A percentile compares a stretch with the other conserved stretches of the same genome.
phyloP scores from a whole-genome alignment of 2,113 vertebrate genomes.

The Hymenochirus boettgeri region DNA sequence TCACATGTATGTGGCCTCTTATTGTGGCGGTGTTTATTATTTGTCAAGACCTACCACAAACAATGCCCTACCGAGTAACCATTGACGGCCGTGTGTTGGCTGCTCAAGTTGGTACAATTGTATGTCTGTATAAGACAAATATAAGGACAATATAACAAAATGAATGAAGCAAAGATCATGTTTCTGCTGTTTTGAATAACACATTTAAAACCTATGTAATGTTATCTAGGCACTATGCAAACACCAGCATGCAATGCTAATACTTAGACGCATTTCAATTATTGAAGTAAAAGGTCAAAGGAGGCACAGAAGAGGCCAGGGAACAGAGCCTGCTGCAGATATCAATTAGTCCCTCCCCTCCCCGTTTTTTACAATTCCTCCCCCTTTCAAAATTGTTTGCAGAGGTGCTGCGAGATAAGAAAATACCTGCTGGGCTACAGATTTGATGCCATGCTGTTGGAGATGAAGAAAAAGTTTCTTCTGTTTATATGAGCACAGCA shows the following conservation, averaged over 20 bases:
- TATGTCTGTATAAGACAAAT: too few relatives aligned
- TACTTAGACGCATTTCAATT: not conserved
- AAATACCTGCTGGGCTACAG: slow-evolving; percentile 28
- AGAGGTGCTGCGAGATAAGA: not conserved
- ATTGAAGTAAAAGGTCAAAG: not conserved
- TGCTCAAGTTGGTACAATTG: too few relatives aligned
- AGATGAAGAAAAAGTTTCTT: slow-evolving; percentile 10
- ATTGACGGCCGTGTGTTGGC: too few relatives aligned
- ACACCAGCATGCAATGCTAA: not conserved
- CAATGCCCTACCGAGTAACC: too few relatives aligned
- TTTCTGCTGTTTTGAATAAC: too few relatives aligned
- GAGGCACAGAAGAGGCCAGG: not conserved
- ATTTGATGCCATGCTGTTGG: slow-evolving; percentile 1
- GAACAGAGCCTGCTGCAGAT: not conserved
- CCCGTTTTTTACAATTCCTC: not conserved
- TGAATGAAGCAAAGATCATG: too few relatives aligned
- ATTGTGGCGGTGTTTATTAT: too few relatives aligned
- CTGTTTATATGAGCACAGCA: not conserved
- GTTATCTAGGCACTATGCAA: too few relatives aligned
- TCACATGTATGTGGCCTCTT: too few relatives aligned
- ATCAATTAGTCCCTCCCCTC: not conserved
- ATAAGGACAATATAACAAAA: too few relatives aligned
- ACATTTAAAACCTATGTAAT: too few relatives aligned
- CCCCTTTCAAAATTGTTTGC: slow-evolving; percentile 3
- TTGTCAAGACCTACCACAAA: too few relatives aligned